These are phyloP conservation scores for Laterallus jamaicensis DNA, from an alignment of 2,113 vertebrate genomes.

Conservation along the genomic window DNA sequence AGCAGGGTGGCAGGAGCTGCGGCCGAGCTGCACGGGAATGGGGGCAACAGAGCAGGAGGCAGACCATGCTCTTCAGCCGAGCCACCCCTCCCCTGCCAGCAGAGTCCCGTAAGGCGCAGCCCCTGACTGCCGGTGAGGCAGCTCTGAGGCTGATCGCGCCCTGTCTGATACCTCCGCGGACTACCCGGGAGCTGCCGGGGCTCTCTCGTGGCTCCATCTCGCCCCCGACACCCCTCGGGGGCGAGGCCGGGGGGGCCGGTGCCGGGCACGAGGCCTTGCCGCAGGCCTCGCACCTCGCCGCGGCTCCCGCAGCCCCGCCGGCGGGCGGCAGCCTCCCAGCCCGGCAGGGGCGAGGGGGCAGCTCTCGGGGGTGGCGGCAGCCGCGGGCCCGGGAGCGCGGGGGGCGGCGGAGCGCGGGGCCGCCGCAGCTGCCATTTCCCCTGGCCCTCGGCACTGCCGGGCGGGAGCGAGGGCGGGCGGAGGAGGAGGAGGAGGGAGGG, in stretches of 20 bases:
- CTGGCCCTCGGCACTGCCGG: slow-evolving; percentile 37
- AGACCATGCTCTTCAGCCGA: rapidly evolving
- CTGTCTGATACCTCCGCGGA: rapidly evolving
- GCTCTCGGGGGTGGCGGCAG: neutral
- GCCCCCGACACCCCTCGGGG: neutral
- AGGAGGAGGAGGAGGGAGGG: neutral
- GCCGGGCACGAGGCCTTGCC: neutral
- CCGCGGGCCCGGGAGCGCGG: neutral
- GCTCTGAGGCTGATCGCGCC: rapidly evolving
- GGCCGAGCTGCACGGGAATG: rapidly evolving
- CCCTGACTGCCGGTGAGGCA: rapidly evolving
- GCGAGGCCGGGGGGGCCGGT: neutral
- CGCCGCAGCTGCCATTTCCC: slow-evolving; percentile 59
- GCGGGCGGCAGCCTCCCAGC: neutral
- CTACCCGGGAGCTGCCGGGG: too few species aligned
- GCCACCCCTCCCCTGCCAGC: rapidly evolving
- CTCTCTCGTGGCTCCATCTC: neutral
- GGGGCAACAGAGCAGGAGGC: rapidly evolving
- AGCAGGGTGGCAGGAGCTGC: neutral
- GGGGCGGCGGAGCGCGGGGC: neutral
- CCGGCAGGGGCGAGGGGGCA: too few species aligned
- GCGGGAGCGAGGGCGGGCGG: slow-evolving; percentile 40
- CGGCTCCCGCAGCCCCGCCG: neutral
- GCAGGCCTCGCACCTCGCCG: slow-evolving; percentile 4
- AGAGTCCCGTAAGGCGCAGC: neutral